Base-by-base conservation (phyloP, 2,888 invertebrate species). In the Venusia cambrica region DNA sequence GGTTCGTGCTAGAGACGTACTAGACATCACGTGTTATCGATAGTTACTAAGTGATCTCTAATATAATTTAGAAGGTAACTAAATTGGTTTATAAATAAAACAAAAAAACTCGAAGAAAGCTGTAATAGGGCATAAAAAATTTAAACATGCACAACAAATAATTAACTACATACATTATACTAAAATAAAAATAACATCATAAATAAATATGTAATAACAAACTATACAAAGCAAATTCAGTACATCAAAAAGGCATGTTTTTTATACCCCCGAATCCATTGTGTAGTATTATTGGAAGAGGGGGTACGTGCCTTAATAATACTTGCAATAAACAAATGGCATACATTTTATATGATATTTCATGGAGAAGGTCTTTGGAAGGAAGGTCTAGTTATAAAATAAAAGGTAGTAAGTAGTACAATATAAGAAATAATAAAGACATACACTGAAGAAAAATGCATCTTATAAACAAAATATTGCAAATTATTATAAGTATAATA, bases 41-140 rank as follows among this genome's bases (percentile, higher is more conserved):
- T 25, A 6, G n/a, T 14, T 11, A n/a, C 2, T 16, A 6, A 20
- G 4, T 13, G 12, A 3, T 28, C 6, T 11, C 3, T 11, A 4
- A 28, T 4, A 12, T 3, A 3, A 7, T 6, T 12, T 28, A 9
- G 3, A 8, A 13, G 12, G 19, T 5, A 20, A 5, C 2, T 16
- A 19, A 27, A 19, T 8, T 17, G 24, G 15, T 22, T 9, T 27
- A 14, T 6, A 45, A 51, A 53, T 46, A 50, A 57, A 53, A 54
- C 45, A 46, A 57, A 48, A 49, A 25, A 41, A 21, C 13, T 38
- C 29, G 24, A 37, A 39, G 20, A 42, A 50, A 49, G 40, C 47
- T 51, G 45, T 51, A 61, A 47, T 49, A 28, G 48, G 33, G 33
- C 36, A 53, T 37, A 39, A 31, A 43, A 44, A 35, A 20, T 34